phyloP scores from a whole-genome alignment of 2,797 vertebrate species.

The Arnoldichthys spilopterus region DNA sequence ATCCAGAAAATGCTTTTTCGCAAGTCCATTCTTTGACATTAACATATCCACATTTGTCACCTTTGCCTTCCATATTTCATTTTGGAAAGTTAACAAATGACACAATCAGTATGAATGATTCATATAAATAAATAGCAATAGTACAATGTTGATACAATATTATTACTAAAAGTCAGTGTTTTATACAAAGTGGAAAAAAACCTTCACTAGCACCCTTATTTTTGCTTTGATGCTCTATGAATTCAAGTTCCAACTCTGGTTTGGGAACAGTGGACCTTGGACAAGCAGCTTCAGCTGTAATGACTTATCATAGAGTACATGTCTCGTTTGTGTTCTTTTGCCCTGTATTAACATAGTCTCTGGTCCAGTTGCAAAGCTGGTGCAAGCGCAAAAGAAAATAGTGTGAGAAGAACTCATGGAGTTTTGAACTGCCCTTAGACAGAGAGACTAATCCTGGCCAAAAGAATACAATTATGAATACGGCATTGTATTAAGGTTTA shows the following conservation, averaged over 20 bases:
- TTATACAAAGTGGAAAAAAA: constrained; percentile 53
- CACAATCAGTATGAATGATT: constrained; percentile 66
- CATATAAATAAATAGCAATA: constrained; percentile 80
- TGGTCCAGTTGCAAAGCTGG: background rate
- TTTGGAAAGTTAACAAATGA: constrained; percentile 53
- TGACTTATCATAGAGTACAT: background rate
- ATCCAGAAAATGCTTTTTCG: constrained; percentile 3
- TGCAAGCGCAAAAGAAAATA: background rate
- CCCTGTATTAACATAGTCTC: background rate
- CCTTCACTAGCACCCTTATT: constrained; percentile 64
- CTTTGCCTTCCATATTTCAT: constrained; percentile 29
- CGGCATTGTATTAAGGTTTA: background rate
- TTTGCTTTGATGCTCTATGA: constrained; percentile 50
- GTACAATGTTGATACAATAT: constrained; percentile 66
- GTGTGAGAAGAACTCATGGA: background rate
- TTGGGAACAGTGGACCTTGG: background rate
- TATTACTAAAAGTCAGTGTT: constrained; percentile 74
- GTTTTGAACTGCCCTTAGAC: background rate
- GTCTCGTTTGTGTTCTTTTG: background rate
- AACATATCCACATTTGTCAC: constrained; percentile 25
- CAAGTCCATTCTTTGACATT: constrained; percentile 18
- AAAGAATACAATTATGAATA: too few relatives aligned
- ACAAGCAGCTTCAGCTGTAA: background rate
- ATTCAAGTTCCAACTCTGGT: background rate
- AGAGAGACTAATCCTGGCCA: background rate